A percentile compares a stretch with the other conserved stretches of the same genome.
These are phyloP conservation scores for Pammene aurita DNA, from an alignment of 2,888 invertebrate genomes.

Conservation along the genomic window DNA sequence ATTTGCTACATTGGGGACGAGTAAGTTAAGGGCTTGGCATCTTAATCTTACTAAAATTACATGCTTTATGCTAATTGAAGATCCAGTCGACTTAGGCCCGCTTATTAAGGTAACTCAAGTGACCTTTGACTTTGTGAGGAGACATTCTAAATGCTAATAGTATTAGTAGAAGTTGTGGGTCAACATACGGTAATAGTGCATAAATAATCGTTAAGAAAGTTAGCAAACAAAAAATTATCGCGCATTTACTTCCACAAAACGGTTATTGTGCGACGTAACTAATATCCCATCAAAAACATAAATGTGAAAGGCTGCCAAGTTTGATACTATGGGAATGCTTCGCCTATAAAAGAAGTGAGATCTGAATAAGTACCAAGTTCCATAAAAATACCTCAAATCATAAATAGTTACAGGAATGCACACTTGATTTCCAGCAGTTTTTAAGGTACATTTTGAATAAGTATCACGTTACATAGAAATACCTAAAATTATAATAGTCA, in stretches of 20 bases:
- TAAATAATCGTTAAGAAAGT: slow-evolving; percentile 8
- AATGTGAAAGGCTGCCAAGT: too few relatives aligned
- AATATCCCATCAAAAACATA: slow-evolving; percentile 22
- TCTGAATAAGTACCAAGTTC: too few relatives aligned
- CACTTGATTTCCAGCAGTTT: too few relatives aligned
- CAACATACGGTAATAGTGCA: slow-evolving; percentile 9
- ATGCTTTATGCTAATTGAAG: too few relatives aligned
- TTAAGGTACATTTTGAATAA: too few relatives aligned
- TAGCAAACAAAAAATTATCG: slow-evolving; percentile 5
- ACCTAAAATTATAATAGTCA: too few relatives aligned
- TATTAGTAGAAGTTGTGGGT: neutral
- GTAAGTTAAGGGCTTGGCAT: neutral
- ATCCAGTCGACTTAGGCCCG: too few relatives aligned
- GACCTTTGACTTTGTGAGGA: neutral
- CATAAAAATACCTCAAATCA: too few relatives aligned
- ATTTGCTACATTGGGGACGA: neutral
- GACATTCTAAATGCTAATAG: neutral
- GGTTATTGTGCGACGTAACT: slow-evolving; percentile 16
- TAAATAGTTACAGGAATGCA: too few relatives aligned
- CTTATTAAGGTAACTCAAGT: neutral
- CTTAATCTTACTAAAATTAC: neutral
- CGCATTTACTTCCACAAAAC: neutral
- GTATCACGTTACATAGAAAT: too few relatives aligned
- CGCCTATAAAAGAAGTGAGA: too few relatives aligned
- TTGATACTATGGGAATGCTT: too few relatives aligned